Evolutionary conservation across 2,113 vertebrate genomes (phyloP).

Genomic region (Tinamus guttatus): DNA sequence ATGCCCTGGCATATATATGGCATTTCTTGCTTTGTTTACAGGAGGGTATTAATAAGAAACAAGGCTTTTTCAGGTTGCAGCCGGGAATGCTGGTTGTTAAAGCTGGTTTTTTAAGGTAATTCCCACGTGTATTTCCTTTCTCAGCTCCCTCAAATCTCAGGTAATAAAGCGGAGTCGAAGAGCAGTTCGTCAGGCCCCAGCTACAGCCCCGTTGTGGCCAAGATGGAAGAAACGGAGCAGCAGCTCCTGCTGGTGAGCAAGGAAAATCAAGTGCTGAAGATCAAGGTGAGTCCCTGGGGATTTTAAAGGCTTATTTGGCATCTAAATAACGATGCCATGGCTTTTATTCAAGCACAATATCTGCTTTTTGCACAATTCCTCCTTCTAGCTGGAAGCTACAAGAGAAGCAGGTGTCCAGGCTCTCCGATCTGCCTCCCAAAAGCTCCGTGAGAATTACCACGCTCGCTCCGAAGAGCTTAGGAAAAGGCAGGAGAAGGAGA

Average conservation of each 20-base stretch:
- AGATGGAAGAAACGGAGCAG: slow-evolving; percentile 57
- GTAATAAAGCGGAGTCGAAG: background rate
- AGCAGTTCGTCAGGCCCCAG: background rate
- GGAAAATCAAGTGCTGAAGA: slow-evolving; percentile 74
- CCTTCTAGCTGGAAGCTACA: slow-evolving; percentile 75
- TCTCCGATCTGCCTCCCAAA: slow-evolving; percentile 61
- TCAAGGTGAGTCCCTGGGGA: slow-evolving; percentile 65
- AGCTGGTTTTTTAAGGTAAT: background rate
- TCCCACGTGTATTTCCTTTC: background rate
- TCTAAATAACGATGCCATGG: too few species aligned
- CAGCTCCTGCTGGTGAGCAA: slow-evolving; percentile 67
- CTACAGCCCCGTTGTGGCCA: slow-evolving; percentile 12
- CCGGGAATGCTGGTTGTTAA: background rate
- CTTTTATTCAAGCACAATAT: background rate
- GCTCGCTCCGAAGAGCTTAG: slow-evolving; percentile 28
- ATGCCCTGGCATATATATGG: accelerated
- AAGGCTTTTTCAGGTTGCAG: background rate
- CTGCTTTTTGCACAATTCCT: accelerated
- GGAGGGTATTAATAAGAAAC: accelerated
- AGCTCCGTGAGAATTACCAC: slow-evolving; percentile 65
- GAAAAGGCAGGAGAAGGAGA: slow-evolving; percentile 31
- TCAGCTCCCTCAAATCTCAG: background rate
- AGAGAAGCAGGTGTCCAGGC: slow-evolving; percentile 71
- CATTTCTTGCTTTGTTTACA: accelerated
- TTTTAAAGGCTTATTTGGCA: too few species aligned